Evolutionary conservation across 2,888 invertebrate species (phyloP), one percentile per base, ranked within the genome.

Genomic region (Parnassius apollo): DNA sequence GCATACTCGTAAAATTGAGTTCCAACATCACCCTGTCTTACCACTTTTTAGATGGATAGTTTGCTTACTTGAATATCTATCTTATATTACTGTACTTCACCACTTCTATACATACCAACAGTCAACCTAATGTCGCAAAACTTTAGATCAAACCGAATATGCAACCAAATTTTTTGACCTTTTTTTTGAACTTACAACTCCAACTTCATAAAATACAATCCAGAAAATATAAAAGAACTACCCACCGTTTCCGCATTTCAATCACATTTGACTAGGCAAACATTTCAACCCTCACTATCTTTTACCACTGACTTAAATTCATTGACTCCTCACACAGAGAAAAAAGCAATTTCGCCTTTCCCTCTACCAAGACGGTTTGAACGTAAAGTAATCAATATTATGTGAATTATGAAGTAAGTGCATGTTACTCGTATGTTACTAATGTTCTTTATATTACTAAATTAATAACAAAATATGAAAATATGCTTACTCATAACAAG

Each of bases 261-360:
- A 89, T 91, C 82, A 86, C 86, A 90, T 91, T 91, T 90, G 90
- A 88, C 90, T 91, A 89, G 80, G 76, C 86, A 89, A 91, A 90
- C 87, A 86, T 86, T 87, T 88, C 85, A 84, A 80, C 74, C 74
- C 68, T 71, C 75, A 87, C 89, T 88, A 87, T 87, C 83, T 80
- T 72, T 75, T 74, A 78, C 80, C 83, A 72, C 76, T 75, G 77
- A 77, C 78, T 86, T 75, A 75, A 75, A 75, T 72, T 88, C 89
- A 88, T 86, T 86, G 87, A 81, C 84, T 88, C 75, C 77, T 81
- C 83, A 78, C 80, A 79, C 76, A 81, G 82, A 79, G 75, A 88
- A 88, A 85, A 89, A 90, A 86, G 83, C 88, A 89, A 88, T 88
- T 86, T 86, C 79, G 79, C 77, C 75, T 77, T 80, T 83, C 81